Conservation (phyloP, 2,113 vertebrate species). For the Procapra przewalskii region DNA sequence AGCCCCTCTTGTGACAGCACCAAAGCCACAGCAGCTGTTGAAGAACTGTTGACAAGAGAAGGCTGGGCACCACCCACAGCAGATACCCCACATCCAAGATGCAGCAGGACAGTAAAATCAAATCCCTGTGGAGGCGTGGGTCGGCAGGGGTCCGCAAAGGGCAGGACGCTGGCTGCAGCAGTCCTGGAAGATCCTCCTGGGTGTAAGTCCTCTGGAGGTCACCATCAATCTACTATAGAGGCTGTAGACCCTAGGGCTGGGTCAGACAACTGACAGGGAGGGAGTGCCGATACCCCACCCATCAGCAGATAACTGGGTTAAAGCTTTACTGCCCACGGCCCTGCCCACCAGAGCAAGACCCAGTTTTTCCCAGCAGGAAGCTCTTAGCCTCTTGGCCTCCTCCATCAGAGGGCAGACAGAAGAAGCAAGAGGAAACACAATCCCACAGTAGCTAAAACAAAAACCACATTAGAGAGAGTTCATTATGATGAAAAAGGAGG, state of each 20-base stretch:
- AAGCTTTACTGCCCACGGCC: not conserved
- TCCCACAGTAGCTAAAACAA: not conserved
- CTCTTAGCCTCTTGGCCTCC: not conserved
- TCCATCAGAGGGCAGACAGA: not conserved
- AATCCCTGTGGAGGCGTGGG: not conserved
- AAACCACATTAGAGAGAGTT: not conserved
- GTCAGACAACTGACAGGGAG: not conserved
- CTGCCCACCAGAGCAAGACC: not conserved
- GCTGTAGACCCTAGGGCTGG: not conserved
- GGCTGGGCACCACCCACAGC: not conserved
- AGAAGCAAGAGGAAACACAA: not conserved
- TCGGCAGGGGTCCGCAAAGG: not conserved
- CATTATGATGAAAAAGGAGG: not conserved
- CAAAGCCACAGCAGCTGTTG: not conserved
- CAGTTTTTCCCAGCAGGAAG: not conserved
- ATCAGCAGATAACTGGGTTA: not conserved
- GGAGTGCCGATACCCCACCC: not conserved
- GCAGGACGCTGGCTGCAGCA: not conserved
- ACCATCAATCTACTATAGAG: not conserved
- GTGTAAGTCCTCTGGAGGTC: not conserved
- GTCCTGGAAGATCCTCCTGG: not conserved
- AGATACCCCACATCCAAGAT: rapidly evolving
- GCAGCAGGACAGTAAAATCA: not conserved
- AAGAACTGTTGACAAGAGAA: not conserved
- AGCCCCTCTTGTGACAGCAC: not conserved